phyloP scores from a whole-genome alignment of 37 sponge, comb jelly and placozoan species.

The Ianthella basta region DNA sequence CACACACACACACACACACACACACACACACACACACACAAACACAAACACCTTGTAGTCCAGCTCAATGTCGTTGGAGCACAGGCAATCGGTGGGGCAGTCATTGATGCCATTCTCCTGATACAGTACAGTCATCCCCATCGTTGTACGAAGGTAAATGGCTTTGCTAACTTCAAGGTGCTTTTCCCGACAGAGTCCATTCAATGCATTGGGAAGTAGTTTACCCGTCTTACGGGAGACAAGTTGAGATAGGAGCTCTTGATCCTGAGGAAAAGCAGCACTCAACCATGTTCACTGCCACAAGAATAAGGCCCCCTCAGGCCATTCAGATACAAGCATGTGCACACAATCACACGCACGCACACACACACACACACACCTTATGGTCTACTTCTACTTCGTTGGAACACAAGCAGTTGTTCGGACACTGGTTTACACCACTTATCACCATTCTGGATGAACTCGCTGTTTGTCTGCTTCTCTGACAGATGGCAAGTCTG shows the following conservation, averaged over 20 bases:
- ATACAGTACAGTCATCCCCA: background rate
- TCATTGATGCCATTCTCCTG: slow-evolving; percentile 63
- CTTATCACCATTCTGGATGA: too few species aligned
- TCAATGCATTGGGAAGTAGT: slow-evolving; percentile 67
- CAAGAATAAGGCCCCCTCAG: too few species aligned
- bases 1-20: background rate
- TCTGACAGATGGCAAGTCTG: too few species aligned
- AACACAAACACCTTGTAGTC: slow-evolving; percentile 59
- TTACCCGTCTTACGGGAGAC: slow-evolving; percentile 72
- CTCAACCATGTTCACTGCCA: too few species aligned
- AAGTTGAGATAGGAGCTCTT: slow-evolving; percentile 72
- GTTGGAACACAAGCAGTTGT: slow-evolving; percentile 72
- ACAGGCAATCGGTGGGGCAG: slow-evolving; percentile 74
- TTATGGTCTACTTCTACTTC: slow-evolving; percentile 59
- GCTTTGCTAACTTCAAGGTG: slow-evolving; percentile 57
- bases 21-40: background rate
- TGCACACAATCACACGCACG: background rate
- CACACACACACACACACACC: slow-evolving; percentile 17
- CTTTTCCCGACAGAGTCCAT: slow-evolving; percentile 64
- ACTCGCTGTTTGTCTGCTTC: too few species aligned
- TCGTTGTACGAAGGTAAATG: slow-evolving; percentile 14
- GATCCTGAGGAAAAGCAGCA: slow-evolving; percentile 63
- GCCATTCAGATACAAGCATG: background rate
- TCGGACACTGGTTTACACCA: background rate
- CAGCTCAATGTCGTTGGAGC: slow-evolving; percentile 56